These are phyloP conservation scores for Zingel zingel DNA, from an alignment of 2,113 vertebrate species.

Conservation along the genomic window DNA sequence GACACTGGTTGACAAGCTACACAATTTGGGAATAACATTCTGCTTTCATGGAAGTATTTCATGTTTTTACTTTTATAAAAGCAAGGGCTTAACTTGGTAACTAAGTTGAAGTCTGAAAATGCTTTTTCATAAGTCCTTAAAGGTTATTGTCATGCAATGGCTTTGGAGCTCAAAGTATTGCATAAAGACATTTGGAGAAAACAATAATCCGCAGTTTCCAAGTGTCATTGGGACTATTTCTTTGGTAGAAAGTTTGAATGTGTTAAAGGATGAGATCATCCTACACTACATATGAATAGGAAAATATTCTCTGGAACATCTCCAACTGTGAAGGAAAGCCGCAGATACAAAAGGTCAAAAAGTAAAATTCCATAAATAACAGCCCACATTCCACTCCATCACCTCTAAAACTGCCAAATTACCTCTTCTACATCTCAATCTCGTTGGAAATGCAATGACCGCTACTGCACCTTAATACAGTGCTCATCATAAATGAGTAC, in stretches of 20 bases:
- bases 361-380: background rate
- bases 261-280: background rate
- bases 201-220: background rate
- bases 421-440: slow-evolving; percentile 19
- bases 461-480: slow-evolving; percentile 26
- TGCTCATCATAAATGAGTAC: no score
- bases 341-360: slow-evolving; percentile 29
- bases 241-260: background rate
- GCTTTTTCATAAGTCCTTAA: background rate
- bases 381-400: slow-evolving; percentile 3
- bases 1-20: background rate
- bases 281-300: background rate
- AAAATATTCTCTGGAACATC: slow-evolving; percentile 4
- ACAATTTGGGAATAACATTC: background rate
- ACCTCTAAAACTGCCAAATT: slow-evolving; percentile 23
- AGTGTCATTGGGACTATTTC: background rate
- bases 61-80: background rate
- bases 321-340: slow-evolving; percentile 15
- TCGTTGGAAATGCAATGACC: slow-evolving; percentile 45
- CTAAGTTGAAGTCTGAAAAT: background rate
- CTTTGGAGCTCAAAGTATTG: background rate
- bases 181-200: background rate
- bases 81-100: background rate
- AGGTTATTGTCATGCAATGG: background rate
- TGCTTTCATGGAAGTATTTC: background rate